A percentile compares a stretch with the other conserved stretches of the same genome.
Evolutionary conservation across 2,113 vertebrate species (phyloP).

Genomic region (Kobus ellipsiprymnus): DNA sequence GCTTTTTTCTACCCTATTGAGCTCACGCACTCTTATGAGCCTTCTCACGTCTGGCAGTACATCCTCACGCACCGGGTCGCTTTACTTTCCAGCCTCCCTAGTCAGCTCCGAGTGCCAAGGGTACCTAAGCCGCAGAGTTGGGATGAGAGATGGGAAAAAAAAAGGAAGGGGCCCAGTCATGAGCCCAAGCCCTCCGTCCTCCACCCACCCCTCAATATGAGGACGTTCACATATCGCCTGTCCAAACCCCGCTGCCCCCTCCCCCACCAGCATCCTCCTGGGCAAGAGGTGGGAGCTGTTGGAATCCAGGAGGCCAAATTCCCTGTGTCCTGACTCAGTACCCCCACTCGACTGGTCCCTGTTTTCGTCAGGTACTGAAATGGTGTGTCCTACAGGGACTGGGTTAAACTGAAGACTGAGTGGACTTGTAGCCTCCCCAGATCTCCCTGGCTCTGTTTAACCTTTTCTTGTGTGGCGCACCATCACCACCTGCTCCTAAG

Average conservation of each 20-base stretch:
- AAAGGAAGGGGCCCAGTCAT: accelerated
- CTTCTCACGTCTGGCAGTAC: not conserved
- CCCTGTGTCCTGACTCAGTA: not conserved
- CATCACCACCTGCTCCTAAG: not conserved
- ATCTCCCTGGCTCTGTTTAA: not conserved
- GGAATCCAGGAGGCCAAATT: not conserved
- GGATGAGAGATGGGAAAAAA: not conserved
- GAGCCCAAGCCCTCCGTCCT: not conserved
- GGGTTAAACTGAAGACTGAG: not conserved
- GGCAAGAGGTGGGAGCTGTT: not conserved
- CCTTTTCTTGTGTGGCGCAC: accelerated
- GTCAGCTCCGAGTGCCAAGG: not conserved
- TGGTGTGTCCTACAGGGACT: not conserved
- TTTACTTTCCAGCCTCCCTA: not conserved
- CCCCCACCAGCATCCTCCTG: not conserved
- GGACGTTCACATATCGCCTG: not conserved
- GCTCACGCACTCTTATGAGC: not conserved
- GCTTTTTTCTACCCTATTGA: accelerated
- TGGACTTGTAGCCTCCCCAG: not conserved
- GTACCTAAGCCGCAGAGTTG: accelerated
- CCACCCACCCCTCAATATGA: not conserved
- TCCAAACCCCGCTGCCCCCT: not conserved
- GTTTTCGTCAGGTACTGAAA: not conserved
- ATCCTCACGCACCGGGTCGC: accelerated
- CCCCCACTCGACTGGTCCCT: not conserved